Evolutionary conservation across 2,113 vertebrate species (phyloP).

Genomic region (Trinectes maculatus): DNA sequence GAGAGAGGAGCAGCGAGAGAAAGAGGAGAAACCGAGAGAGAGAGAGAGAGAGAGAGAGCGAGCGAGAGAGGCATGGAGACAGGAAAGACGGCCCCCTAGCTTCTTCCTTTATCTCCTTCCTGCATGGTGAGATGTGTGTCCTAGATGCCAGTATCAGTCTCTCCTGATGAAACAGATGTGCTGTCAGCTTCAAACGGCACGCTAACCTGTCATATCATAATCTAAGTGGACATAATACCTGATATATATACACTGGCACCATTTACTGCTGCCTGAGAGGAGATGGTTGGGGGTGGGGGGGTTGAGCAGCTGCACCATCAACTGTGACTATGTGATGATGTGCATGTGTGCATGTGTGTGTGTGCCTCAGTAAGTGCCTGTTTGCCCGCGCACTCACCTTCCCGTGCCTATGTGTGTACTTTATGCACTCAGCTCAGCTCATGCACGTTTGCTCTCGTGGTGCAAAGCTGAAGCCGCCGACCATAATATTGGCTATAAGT

Average conservation of each 20-base stretch:
- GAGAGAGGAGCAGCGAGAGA: conserved; percentile 38
- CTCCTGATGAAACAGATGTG: conserved; percentile 87
- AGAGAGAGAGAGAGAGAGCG: conserved; percentile 37
- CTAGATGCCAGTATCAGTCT: conserved; percentile 90
- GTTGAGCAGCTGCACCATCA: conserved; percentile 78
- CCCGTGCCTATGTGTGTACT: conserved; percentile 45
- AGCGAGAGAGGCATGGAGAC: conserved; percentile 70
- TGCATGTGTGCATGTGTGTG: conserved; percentile 52
- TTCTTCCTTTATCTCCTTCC: conserved; percentile 83
- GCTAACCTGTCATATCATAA: conserved; percentile 88
- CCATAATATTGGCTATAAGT: conserved; percentile 75
- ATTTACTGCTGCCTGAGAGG: conserved; percentile 82
- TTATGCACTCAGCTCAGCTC: conserved; percentile 32
- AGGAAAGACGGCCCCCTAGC: conserved; percentile 79
- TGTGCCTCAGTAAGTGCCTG: conserved; percentile 57
- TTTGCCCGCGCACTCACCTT: conserved; percentile 55
- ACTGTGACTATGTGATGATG: conserved; percentile 74
- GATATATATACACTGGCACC: conserved; percentile 85
- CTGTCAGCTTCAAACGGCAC: conserved; percentile 88
- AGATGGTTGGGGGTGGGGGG: conserved; percentile 73
- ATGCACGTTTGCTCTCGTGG: conserved; percentile 54
- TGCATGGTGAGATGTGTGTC: conserved; percentile 86
- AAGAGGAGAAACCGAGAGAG: conserved; percentile 32
- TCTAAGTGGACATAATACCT: conserved; percentile 89
- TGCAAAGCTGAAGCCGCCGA: conserved; percentile 54